Percentiles rank a stretch among this genome's conserved stretches.
These are phyloP conservation scores for Samia ricini DNA, from an alignment of 1,140 invertebrate species.

Conservation along the genomic window DNA sequence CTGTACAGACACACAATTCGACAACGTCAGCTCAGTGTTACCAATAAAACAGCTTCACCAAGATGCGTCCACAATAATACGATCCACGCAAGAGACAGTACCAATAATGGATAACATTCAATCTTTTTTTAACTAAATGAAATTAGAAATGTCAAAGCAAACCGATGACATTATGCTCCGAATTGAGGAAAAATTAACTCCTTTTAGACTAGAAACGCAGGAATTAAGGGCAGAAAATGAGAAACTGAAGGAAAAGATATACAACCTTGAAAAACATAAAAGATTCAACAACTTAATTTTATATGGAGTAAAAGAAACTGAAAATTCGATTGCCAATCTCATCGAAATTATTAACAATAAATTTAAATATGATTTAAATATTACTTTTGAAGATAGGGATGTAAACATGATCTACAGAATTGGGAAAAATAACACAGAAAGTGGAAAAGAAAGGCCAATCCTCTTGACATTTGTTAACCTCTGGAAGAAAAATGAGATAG, in stretches of 20 bases:
- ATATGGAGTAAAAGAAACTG: slow-evolving; percentile 28
- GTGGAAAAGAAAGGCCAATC: slow-evolving; percentile 24
- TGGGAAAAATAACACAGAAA: slow-evolving; percentile 19
- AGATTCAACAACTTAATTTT: slow-evolving; percentile 30
- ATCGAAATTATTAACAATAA: slow-evolving; percentile 19
- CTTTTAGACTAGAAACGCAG: slow-evolving; percentile 17
- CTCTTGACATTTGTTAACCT: slow-evolving; percentile 21
- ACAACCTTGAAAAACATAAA: slow-evolving; percentile 18
- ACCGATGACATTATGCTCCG: slow-evolving; percentile 18
- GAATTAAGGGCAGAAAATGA: slow-evolving; percentile 22
- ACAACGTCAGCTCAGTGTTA: background rate
- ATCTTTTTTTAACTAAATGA: slow-evolving; percentile 28
- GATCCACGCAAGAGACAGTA: background rate
- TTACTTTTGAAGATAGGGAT: slow-evolving; percentile 17
- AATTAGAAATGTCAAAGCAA: slow-evolving; percentile 33
- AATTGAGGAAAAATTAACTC: slow-evolving; percentile 32
- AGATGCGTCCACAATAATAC: background rate
- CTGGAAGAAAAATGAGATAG: slow-evolving; percentile 26
- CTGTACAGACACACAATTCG: slow-evolving; percentile 5
- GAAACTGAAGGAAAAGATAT: slow-evolving; percentile 22
- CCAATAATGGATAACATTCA: slow-evolving; percentile 53
- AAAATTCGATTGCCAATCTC: slow-evolving; percentile 17
- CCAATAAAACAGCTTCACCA: background rate
- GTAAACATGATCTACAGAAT: slow-evolving; percentile 22
- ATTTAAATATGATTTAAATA: slow-evolving; percentile 22